These are phyloP conservation scores for Anagrus nilaparvatae DNA, from an alignment of 1,140 invertebrate genomes.

Conservation along the genomic window DNA sequence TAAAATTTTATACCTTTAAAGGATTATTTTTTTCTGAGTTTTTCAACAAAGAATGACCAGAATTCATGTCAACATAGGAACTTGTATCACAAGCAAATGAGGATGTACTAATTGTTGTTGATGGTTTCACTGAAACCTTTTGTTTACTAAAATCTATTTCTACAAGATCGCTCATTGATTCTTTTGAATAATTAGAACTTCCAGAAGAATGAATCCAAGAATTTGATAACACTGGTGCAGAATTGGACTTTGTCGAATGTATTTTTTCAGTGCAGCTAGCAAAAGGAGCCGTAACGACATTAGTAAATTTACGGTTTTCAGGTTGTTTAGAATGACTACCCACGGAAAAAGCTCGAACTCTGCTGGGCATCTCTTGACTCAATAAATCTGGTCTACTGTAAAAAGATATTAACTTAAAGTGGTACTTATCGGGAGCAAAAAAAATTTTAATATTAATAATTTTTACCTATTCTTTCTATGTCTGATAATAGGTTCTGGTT, in stretches of 20 bases:
- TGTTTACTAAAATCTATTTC: constrained; percentile 66
- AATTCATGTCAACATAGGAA: constrained; percentile 50
- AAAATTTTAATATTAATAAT: too few species aligned
- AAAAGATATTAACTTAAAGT: too few species aligned
- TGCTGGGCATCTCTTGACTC: constrained; percentile 34
- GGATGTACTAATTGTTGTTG: too few species aligned
- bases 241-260: constrained; percentile 37
- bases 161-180: constrained; percentile 67
- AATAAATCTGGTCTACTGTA: constrained; percentile 39
- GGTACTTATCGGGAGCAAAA: too few species aligned
- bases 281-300: constrained; percentile 50
- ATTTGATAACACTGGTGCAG: constrained; percentile 36
- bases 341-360: constrained; percentile 60
- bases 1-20: constrained; percentile 36
- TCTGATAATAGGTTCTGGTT: constrained; percentile 47
- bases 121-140: too few species aligned
- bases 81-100: constrained; percentile 40
- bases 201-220: constrained; percentile 50
- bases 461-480: constrained; percentile 40
- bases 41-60: constrained; percentile 31
- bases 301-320: constrained; percentile 32
- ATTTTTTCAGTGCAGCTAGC: constrained; percentile 37
- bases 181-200: constrained; percentile 37
- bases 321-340: constrained; percentile 52
- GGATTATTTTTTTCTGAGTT: constrained; percentile 40